A percentile compares a stretch with the other conserved stretches of the same genome.
phyloP scores from a whole-genome alignment of 2,888 invertebrate genomes.

The Melinopterus prodromus region DNA sequence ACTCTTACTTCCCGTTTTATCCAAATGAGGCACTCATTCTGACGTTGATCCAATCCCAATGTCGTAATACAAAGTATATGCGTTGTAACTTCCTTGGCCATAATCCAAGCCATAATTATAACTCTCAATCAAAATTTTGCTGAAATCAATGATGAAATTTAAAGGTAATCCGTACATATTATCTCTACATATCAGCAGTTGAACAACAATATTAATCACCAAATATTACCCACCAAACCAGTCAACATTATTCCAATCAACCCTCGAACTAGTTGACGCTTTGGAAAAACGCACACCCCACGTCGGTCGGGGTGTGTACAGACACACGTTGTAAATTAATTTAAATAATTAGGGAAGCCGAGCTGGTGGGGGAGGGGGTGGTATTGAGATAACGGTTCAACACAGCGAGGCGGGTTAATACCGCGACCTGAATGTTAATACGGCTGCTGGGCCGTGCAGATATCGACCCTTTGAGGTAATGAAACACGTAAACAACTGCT shows the following conservation, averaged over 20 bases:
- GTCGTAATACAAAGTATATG: too few species aligned
- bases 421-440: conserved; percentile 42
- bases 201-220: too few species aligned
- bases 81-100: too few species aligned
- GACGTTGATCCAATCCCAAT: too few species aligned
- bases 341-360: conserved; percentile 20
- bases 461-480: conserved; percentile 42
- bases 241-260: neutral
- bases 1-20: too few species aligned
- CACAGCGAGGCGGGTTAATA: conserved; percentile 42
- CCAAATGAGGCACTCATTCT: too few species aligned
- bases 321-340: conserved; percentile 25
- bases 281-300: neutral
- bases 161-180: too few species aligned
- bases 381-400: conserved; percentile 43
- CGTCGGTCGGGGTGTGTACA: conserved; percentile 7
- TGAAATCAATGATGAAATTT: too few species aligned
- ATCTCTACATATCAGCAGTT: too few species aligned
- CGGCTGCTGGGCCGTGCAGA: conserved; percentile 38
- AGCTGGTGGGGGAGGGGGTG: conserved; percentile 17
- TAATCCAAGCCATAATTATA: too few species aligned
- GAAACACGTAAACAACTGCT: conserved; percentile 43
- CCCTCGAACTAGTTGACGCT: neutral
- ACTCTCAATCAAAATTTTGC: too few species aligned
- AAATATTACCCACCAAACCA: too few species aligned